Conservation (phyloP, 2,888 invertebrate genomes). For the Scaptomyza caliginosa region DNA sequence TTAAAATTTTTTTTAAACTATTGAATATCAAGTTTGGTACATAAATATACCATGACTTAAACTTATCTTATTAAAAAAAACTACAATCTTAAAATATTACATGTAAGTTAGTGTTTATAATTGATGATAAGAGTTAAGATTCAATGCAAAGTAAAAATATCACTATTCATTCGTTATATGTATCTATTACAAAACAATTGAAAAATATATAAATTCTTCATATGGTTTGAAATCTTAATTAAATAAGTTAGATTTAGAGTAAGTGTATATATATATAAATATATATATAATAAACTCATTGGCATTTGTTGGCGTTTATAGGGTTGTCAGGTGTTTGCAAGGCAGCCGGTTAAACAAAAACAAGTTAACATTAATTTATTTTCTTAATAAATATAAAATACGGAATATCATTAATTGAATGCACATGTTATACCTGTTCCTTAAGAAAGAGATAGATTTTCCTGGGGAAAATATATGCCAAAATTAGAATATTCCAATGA, state of each 20-base stretch:
- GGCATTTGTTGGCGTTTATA: constrained; percentile 31
- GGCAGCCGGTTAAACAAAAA: neutral
- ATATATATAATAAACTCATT: constrained; percentile 3
- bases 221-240: neutral
- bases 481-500: neutral
- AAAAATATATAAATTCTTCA: neutral
- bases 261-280: constrained; percentile 11
- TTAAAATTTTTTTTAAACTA: constrained; percentile 25
- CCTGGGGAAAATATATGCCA: neutral
- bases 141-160: neutral
- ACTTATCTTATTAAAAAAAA: neutral
- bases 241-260: constrained; percentile 7
- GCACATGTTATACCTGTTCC: neutral
- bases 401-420: neutral
- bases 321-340: constrained; percentile 62
- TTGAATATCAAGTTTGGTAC: constrained; percentile 13
- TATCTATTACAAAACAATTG: no score
- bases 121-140: neutral
- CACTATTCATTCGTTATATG: neutral
- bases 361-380: neutral
- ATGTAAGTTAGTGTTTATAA: neutral
- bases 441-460: neutral
- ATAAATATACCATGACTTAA: neutral
- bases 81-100: neutral
- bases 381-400: neutral